Percentiles rank a stretch among this genome's conserved stretches.
phyloP scores from a whole-genome alignment of 1,140 invertebrate species.

The Formica exsecta region DNA sequence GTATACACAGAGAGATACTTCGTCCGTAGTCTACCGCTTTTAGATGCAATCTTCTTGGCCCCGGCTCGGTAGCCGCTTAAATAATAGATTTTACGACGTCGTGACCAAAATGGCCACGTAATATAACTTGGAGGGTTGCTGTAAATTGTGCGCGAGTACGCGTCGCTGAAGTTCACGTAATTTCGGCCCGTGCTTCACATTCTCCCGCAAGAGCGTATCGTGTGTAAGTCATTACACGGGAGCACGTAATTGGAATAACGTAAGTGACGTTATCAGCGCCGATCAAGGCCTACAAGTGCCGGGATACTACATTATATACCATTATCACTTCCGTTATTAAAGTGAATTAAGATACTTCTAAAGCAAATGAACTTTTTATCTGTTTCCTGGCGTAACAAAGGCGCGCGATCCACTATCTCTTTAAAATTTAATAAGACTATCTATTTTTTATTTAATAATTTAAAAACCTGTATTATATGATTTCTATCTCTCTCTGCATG shows the following conservation, averaged over 20 bases:
- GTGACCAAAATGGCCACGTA: constrained; percentile 73
- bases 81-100: constrained; percentile 76
- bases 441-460: constrained; percentile 1
- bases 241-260: constrained; percentile 59
- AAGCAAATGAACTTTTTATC: constrained; percentile 56
- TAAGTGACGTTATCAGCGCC: constrained; percentile 60
- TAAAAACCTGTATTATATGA: not conserved
- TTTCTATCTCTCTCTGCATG: not conserved
- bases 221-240: constrained; percentile 50
- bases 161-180: constrained; percentile 60
- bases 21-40: constrained; percentile 53
- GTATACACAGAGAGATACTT: not conserved
- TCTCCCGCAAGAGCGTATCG: constrained; percentile 42
- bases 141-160: constrained; percentile 65
- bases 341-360: constrained; percentile 57
- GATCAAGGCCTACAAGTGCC: constrained; percentile 51
- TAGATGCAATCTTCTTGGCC: constrained; percentile 74
- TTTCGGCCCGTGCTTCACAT: constrained; percentile 54
- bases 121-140: constrained; percentile 66
- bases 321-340: constrained; percentile 63
- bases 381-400: constrained; percentile 41
- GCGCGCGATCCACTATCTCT: constrained; percentile 22
- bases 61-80: constrained; percentile 69
- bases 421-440: constrained; percentile 33
- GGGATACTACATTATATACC: constrained; percentile 42